Evolutionary conservation across 2,797 vertebrate species (phyloP).

Genomic region (Clarias pachynema): DNA sequence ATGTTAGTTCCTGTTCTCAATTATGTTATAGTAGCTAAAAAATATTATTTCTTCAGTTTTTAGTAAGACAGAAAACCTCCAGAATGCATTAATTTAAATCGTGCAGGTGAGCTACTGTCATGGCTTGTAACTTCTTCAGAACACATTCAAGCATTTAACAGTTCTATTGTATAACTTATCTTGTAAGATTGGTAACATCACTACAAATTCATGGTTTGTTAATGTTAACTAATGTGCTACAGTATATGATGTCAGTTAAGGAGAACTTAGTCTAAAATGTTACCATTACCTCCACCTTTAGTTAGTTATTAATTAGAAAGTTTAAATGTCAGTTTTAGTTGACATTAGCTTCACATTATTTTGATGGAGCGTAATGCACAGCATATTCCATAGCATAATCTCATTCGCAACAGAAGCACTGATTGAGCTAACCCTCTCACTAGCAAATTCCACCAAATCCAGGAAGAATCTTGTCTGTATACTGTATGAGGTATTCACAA

Average conservation of each 20-base stretch:
- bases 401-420: no score
- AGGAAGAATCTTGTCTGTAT: no score
- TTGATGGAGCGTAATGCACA: no score
- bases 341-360: no score
- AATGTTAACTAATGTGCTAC: neutral
- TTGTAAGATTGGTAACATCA: neutral
- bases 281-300: neutral
- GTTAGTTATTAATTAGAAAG: no score
- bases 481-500: no score
- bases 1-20: neutral
- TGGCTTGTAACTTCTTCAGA: neutral
- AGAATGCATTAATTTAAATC: neutral
- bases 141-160: neutral
- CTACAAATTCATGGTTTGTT: neutral
- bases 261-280: neutral
- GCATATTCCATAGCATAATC: no score
- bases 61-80: neutral
- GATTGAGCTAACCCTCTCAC: no score
- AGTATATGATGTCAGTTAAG: neutral
- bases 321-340: no score
- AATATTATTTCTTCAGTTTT: neutral
- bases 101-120: neutral
- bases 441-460: no score
- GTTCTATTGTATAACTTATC: neutral
- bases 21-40: neutral